A percentile compares a stretch with the other conserved stretches of the same genome.
Evolutionary conservation across 2,113 vertebrate species (phyloP).

Genomic region (Notarius lentiginosus): DNA sequence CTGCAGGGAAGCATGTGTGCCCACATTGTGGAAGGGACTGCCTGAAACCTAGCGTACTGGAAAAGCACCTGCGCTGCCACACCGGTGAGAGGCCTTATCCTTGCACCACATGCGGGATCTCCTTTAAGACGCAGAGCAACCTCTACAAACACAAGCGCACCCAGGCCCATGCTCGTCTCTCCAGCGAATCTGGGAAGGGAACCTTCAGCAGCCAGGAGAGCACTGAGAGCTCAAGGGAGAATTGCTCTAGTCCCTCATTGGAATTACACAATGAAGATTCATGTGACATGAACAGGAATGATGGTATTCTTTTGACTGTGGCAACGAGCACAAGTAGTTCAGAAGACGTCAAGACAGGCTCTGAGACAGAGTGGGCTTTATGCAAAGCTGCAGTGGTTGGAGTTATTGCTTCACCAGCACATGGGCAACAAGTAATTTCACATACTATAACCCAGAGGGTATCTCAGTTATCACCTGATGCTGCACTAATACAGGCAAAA

Average conservation of each 20-base stretch:
- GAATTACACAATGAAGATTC: conserved; percentile 58
- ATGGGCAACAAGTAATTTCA: conserved; percentile 48
- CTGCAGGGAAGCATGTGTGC: conserved; percentile 84
- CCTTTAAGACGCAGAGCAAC: conserved; percentile 98
- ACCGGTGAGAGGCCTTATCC: conserved; percentile 94
- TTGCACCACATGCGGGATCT: conserved; percentile 85
- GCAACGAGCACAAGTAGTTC: conserved; percentile 2
- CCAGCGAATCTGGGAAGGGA: conserved; percentile 72
- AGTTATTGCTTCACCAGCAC: conserved; percentile 39
- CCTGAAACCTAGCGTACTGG: conserved; percentile 93
- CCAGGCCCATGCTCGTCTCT: conserved; percentile 85
- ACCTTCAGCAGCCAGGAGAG: conserved; percentile 66
- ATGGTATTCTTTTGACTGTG: conserved; percentile 8
- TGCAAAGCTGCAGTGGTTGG: conserved; percentile 50
- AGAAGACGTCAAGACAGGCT: conserved; percentile 12
- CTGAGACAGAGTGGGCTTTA: conserved; percentile 49
- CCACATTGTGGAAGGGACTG: conserved; percentile 92
- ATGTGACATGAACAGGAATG: conserved; percentile 49
- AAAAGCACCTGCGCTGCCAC: conserved; percentile 96
- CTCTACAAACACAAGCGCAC: conserved; percentile 93
- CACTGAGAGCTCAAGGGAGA: conserved; percentile 63
- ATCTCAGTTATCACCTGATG: conserved; percentile 19
- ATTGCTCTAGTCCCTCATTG: conserved; percentile 56
- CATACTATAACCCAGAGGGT: conserved; percentile 28
- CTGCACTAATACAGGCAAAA: conserved; percentile 11